A percentile compares a stretch with the other conserved stretches of the same genome.
Evolutionary conservation across 1,140 invertebrate genomes (phyloP).

Genomic region (Drosophila simulans): DNA sequence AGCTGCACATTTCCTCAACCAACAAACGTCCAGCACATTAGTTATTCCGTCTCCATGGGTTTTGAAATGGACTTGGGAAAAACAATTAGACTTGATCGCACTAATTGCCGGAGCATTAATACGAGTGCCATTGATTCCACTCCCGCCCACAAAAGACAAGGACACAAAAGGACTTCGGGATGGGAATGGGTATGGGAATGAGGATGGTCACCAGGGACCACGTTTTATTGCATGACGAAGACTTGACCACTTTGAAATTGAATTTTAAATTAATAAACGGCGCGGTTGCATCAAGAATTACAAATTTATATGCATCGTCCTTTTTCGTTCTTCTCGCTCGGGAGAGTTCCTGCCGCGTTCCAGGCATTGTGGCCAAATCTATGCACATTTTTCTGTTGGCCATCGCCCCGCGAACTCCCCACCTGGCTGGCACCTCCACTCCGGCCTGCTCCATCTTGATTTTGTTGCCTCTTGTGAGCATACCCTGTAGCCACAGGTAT

Average conservation of each 20-base stretch:
- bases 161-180: neutral
- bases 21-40: conserved; percentile 53
- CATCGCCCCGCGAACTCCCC: conserved; percentile 29
- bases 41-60: conserved; percentile 59
- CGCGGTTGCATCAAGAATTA: conserved; percentile 79
- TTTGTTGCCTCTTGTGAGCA: conserved; percentile 30
- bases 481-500: conserved; percentile 48
- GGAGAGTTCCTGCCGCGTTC: conserved; percentile 48
- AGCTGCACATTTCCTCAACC: conserved; percentile 9
- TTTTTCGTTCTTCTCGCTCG: conserved; percentile 44
- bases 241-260: conserved; percentile 78
- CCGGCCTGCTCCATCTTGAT: conserved; percentile 48
- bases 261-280: conserved; percentile 83
- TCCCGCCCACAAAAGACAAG: conserved; percentile 4
- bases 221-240: conserved; percentile 16
- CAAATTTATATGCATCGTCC: conserved; percentile 75
- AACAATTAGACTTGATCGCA: conserved; percentile 74
- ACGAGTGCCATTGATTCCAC: conserved; percentile 51
- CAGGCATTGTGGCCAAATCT: conserved; percentile 72
- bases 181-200: neutral
- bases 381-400: conserved; percentile 68
- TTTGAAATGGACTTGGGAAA: conserved; percentile 56
- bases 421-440: neutral
- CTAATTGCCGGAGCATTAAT: conserved; percentile 74
- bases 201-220: conserved; percentile 19